These are phyloP conservation scores for Pristionchus japonicus DNA, from an alignment of 2,888 invertebrate genomes.

Conservation along the genomic window DNA sequence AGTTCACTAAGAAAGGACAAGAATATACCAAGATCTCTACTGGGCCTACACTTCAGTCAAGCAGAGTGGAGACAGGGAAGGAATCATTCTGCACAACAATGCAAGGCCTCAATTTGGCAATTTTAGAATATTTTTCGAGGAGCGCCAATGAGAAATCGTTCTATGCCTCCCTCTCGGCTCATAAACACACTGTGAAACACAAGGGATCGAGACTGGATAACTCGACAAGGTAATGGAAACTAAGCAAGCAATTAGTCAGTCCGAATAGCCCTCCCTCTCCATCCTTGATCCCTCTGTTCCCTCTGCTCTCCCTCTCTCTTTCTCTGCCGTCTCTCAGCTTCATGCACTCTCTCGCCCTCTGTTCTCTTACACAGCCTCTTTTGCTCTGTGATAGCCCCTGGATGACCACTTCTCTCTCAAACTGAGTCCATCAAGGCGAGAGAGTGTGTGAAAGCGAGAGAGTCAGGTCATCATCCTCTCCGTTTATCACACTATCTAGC, in stretches of 20 bases:
- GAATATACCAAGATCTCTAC: no score
- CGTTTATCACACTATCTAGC: no score
- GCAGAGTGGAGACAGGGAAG: no score
- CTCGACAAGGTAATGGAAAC: no score
- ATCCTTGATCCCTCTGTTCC: conserved; percentile 21
- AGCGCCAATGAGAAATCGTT: no score
- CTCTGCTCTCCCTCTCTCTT: not conserved
- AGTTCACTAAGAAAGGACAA: no score
- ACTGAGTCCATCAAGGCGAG: not conserved
- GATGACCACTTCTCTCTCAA: not conserved
- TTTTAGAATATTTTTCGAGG: no score
- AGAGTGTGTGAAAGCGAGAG: not conserved
- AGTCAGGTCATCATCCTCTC: no score
- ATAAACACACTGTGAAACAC: not conserved
- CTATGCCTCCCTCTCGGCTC: no score
- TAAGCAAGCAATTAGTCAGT: not conserved
- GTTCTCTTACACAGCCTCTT: conserved; percentile 38
- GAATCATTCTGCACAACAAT: no score
- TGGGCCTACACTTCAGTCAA: no score
- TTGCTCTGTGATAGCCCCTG: not conserved
- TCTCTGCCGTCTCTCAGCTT: not conserved
- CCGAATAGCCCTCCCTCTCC: not conserved
- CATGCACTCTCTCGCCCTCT: conserved; percentile 6
- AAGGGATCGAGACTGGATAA: not conserved
- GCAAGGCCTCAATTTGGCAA: no score